Percentiles rank a stretch among this genome's conserved stretches.
These are phyloP conservation scores for Venturia canescens DNA, from an alignment of 1,140 invertebrate genomes.

Conservation along the genomic window DNA sequence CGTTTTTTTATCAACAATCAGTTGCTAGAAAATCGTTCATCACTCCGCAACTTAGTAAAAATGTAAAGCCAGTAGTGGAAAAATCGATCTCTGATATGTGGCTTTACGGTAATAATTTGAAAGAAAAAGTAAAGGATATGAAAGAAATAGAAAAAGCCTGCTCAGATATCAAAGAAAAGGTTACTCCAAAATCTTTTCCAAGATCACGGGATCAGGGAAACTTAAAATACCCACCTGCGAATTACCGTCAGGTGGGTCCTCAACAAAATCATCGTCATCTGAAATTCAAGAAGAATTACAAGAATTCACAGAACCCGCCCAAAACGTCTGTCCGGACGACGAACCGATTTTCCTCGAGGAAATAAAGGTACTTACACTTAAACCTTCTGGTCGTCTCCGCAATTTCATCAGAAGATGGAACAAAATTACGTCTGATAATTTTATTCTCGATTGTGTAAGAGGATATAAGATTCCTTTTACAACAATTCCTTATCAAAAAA, in stretches of 20 bases:
- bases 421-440: conserved; percentile 40
- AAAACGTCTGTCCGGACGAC: background rate
- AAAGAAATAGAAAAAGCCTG: conserved; percentile 17
- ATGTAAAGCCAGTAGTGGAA: conserved; percentile 24
- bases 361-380: conserved; percentile 29
- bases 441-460: conserved; percentile 3
- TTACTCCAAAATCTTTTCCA: background rate
- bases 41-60: conserved; percentile 37
- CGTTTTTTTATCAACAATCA: conserved; percentile 37
- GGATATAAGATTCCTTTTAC: conserved; percentile 20
- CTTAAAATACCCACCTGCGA: conserved; percentile 12
- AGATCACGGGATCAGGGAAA: conserved; percentile 9
- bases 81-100: background rate
- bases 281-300: conserved; percentile 13
- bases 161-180: conserved; percentile 2
- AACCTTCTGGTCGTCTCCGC: conserved; percentile 9
- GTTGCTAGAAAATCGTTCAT: conserved; percentile 40
- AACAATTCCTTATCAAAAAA: background rate
- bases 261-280: background rate
- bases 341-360: conserved; percentile 9
- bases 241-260: conserved; percentile 24
- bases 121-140: conserved; percentile 10
- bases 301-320: conserved; percentile 2
- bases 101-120: conserved; percentile 15
- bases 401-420: conserved; percentile 41